Conservation (phyloP, 2,888 invertebrate species). For the Zygaena filipendulae region DNA sequence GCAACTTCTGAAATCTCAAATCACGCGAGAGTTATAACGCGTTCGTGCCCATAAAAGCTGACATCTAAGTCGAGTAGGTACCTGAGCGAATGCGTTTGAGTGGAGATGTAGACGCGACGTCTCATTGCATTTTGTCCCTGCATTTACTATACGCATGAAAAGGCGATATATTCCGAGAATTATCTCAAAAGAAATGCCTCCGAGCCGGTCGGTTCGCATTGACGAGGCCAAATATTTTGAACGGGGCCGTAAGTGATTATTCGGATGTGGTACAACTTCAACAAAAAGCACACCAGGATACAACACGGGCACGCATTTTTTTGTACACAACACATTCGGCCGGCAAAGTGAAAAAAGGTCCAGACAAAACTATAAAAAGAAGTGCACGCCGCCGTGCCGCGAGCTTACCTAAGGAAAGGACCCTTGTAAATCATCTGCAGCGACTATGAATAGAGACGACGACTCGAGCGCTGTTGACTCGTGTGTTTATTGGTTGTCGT, state of each 20-base stretch:
- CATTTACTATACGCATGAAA: too few species aligned
- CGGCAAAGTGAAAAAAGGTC: slow-evolving; percentile 58
- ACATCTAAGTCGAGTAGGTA: too few species aligned
- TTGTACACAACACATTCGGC: slow-evolving; percentile 55
- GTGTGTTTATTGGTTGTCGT: slow-evolving; percentile 59
- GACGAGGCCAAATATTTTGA: slow-evolving; percentile 65
- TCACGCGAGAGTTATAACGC: too few species aligned
- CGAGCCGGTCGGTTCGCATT: slow-evolving; percentile 38
- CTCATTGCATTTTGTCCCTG: too few species aligned
- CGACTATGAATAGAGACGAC: slow-evolving; percentile 52
- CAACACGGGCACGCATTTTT: slow-evolving; percentile 56
- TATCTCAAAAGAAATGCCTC: slow-evolving; percentile 46
- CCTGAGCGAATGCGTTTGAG: too few species aligned
- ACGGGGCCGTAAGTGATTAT: slow-evolving; percentile 61
- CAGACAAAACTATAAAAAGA: slow-evolving; percentile 64
- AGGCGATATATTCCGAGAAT: slow-evolving; percentile 47
- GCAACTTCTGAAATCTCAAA: too few species aligned
- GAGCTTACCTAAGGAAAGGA: slow-evolving; percentile 67
- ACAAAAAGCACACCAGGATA: slow-evolving; percentile 64
- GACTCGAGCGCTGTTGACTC: slow-evolving; percentile 59
- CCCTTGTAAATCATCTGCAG: slow-evolving; percentile 67
- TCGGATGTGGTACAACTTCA: slow-evolving; percentile 64
- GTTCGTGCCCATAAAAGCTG: too few species aligned
- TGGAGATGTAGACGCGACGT: too few species aligned
- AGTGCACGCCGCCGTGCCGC: slow-evolving; percentile 58